Evolutionary conservation across 2,888 invertebrate genomes (phyloP), one percentile per base, ranked within the genome.

Genomic region (Salticus scenicus): DNA sequence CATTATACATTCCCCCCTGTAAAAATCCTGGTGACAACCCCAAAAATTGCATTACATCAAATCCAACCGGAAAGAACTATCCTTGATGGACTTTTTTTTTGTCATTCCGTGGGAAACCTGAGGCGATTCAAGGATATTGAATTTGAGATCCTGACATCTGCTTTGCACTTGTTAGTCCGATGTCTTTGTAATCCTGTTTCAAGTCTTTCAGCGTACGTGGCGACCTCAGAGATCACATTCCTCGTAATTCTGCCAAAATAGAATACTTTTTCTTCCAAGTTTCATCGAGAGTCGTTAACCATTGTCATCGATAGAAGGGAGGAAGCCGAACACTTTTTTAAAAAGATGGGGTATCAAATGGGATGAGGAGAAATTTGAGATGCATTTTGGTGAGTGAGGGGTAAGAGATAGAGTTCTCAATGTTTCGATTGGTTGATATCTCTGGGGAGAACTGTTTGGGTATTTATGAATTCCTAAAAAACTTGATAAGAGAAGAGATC

Each of bases 141-240:
- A 73, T 70, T 67, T 20, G 57, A 74, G 70, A 24, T 47, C 72
- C 76, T 84, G 83, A 84, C 83, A 84, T 84, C 83, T 84, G 83
- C 72, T 70, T 64, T 31, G 64, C 81, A 75, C 75, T 75, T 75
- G 75, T 70, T 66, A n/a, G 7, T 7, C 31, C 72, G 79, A 81
- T 74, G 81, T 81, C 83, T 84, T 84, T 84, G 77, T 84, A 77
- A 69, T 72, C 66, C 83, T 84, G 77, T 27, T 27, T 64, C 66
- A 5, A 47, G 76, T 83, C 76, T 83, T 83, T 83, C 82, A 83
- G 28, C 82, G 37, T 41, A 31, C 37, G 67, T 57, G 12, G 14
- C 66, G 70, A 64, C 83, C 72, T 72, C 20, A 24, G 42, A 24
- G 77, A 67, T 67, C 73, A 67, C 73, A 77, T 84, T 77, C 77